These are phyloP conservation scores for Copidosoma floridanum DNA, from an alignment of 1,140 invertebrate genomes.

Conservation along the genomic window DNA sequence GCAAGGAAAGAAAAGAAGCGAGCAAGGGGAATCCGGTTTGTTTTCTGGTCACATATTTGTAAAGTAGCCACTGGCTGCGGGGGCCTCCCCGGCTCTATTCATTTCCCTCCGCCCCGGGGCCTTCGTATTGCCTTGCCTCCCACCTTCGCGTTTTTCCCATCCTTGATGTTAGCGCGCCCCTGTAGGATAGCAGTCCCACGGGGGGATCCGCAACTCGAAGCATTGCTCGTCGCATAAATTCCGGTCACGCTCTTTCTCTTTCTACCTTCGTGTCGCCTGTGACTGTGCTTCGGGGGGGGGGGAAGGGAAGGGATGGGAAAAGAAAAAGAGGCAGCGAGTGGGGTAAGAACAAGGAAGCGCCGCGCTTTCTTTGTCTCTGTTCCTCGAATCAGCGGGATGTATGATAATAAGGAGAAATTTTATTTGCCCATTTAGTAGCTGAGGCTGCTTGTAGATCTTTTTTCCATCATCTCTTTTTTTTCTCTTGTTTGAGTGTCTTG, in stretches of 20 bases:
- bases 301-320: constrained; percentile 15
- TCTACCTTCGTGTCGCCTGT: no score
- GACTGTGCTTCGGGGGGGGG: no score
- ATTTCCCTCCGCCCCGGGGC: constrained; percentile 35
- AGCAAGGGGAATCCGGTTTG: constrained; percentile 32
- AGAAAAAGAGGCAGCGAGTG: background rate
- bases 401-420: constrained; percentile 24
- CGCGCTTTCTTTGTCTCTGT: constrained; percentile 15
- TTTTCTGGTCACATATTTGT: constrained; percentile 53
- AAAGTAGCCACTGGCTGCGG: constrained; percentile 45
- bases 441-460: constrained; percentile 18
- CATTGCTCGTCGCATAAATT: constrained; percentile 42
- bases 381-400: constrained; percentile 18
- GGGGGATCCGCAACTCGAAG: constrained; percentile 5
- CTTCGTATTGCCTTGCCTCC: background rate
- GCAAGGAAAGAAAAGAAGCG: no score
- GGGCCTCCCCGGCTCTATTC: constrained; percentile 46
- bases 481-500: no score
- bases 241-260: constrained; percentile 33
- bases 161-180: no score
- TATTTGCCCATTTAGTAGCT: constrained; percentile 16
- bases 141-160: background rate
- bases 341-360: no score
- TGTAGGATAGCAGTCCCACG: background rate
- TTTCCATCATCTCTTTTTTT: background rate